Conservation (phyloP, 2,797 vertebrate genomes). For the Micromesistius poutassou region DNA sequence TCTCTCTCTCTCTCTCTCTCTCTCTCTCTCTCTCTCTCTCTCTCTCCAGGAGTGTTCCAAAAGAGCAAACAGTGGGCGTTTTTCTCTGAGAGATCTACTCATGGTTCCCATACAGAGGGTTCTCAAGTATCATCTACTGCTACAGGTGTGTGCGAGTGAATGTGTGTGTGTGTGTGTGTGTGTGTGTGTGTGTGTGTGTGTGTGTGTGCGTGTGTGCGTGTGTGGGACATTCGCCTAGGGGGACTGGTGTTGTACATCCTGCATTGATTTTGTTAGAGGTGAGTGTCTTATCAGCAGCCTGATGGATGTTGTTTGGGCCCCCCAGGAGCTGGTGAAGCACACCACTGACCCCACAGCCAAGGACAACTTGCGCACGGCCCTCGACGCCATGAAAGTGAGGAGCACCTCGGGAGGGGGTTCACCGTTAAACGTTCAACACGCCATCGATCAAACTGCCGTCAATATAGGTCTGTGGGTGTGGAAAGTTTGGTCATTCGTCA, state of each 20-base stretch:
- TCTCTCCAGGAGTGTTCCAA: conserved; percentile 84
- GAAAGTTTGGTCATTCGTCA: not conserved
- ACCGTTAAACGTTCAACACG: not conserved
- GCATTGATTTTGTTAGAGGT: not conserved
- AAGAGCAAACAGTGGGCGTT: conserved; percentile 85
- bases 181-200: conserved; percentile 15
- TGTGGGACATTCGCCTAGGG: not conserved
- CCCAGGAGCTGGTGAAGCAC: conserved; percentile 85
- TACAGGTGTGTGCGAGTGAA: conserved; percentile 76
- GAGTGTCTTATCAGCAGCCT: not conserved
- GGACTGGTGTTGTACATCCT: not conserved
- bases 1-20: too few species aligned
- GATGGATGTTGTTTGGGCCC: conserved; percentile 15
- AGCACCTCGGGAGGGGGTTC: not conserved
- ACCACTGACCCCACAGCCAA: conserved; percentile 77
- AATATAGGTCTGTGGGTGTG: conserved; percentile 8
- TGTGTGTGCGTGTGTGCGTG: not conserved
- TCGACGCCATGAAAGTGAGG: conserved; percentile 87
- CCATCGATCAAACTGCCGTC: conserved; percentile 4
- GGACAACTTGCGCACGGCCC: conserved; percentile 79
- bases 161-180: not conserved
- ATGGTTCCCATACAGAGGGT: conserved; percentile 94
- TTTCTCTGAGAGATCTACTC: conserved; percentile 85
- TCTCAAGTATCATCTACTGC: conserved; percentile 87
- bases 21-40: not conserved